phyloP scores from a whole-genome alignment of 35 echinoderm and acorn worm genomes.

The Patiria miniata region DNA sequence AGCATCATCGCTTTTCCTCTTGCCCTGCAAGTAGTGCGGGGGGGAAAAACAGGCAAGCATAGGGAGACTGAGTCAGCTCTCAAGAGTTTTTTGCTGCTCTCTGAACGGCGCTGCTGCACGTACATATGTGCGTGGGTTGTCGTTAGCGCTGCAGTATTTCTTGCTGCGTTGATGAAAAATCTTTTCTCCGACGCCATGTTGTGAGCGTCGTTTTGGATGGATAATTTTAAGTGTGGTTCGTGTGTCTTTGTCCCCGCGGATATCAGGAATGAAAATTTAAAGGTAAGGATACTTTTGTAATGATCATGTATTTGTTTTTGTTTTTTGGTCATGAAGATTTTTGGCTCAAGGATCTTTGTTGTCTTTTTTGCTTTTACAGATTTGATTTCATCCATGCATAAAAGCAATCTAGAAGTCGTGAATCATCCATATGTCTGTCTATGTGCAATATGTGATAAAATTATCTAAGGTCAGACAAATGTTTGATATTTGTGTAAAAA shows the following conservation, averaged over 20 bases:
- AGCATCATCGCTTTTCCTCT: neutral
- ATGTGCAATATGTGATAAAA: too few relatives aligned
- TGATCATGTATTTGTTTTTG: too few relatives aligned
- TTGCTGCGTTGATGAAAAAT: slow-evolving; percentile 5
- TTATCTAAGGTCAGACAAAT: too few relatives aligned
- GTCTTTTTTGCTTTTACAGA: too few relatives aligned
- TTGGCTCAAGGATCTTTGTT: too few relatives aligned
- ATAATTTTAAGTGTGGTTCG: neutral
- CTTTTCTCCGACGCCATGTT: slow-evolving; percentile 14
- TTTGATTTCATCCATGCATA: too few relatives aligned
- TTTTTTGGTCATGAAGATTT: too few relatives aligned
- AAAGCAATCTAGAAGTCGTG: too few relatives aligned
- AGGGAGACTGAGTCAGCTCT: slow-evolving; percentile 4
- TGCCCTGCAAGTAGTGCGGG: too few relatives aligned
- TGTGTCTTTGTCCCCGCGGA: neutral
- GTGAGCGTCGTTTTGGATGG: neutral
- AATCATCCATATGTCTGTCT: too few relatives aligned
- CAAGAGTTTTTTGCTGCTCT: neutral
- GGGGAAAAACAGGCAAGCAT: neutral
- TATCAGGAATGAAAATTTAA: neutral
- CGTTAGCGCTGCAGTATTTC: neutral
- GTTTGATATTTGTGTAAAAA: too few relatives aligned
- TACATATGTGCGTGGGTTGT: neutral
- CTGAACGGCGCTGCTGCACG: neutral
- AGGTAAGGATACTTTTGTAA: neutral